Evolutionary conservation across 1,140 invertebrate species (phyloP), one percentile per base, ranked within the genome.

Genomic region (Drosophila ogumai): DNA sequence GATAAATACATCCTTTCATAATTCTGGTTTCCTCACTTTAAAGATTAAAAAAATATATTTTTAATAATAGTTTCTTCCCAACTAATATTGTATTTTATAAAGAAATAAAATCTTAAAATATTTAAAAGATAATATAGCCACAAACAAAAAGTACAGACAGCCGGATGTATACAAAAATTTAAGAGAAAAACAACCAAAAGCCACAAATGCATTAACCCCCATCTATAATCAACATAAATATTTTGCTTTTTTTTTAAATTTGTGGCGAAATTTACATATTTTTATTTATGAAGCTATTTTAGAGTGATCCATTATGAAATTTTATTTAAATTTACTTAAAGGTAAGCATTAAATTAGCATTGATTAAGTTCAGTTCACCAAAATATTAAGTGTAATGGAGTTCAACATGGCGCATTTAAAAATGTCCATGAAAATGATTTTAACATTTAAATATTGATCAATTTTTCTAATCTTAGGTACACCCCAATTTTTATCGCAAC

Each of bases 1-100:
- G 41, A 72, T 72, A 72, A 71, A 28, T 49, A 57, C 12, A 71
- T 38, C 50, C 46, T 22, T 47, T 59, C 36, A 72, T 55, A 61
- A 34, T 28, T 52, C 57, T 10, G 25, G 8, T 9, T 57, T 10
- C 56, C 3, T 8, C n/a, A n/a, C 19, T 46, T 47, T 36, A 44
- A 25, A 13, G 36, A 13, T 32, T 12, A 32, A 25, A 22, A n/a
- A 31, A 38, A 57, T 63, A 22, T 63, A 8, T 8, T 3, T 36
- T 3, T 2, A 17, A 12, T 17, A 12, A 32, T 6, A n/a, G 2
- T 2, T 17, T 6, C 22, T 47, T 22, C 25, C 1, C 1, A 46
- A 15, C 19, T 3, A 25, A 13, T 3, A 22, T 22, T 44, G 6
- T 46, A 46, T 6, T 22, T 19, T 19, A 12, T 32, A 28, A 28